Evolutionary conservation across 2,888 invertebrate genomes (phyloP), one percentile per base, ranked within the genome.

Genomic region (Cryptocheilus praepositus): DNA sequence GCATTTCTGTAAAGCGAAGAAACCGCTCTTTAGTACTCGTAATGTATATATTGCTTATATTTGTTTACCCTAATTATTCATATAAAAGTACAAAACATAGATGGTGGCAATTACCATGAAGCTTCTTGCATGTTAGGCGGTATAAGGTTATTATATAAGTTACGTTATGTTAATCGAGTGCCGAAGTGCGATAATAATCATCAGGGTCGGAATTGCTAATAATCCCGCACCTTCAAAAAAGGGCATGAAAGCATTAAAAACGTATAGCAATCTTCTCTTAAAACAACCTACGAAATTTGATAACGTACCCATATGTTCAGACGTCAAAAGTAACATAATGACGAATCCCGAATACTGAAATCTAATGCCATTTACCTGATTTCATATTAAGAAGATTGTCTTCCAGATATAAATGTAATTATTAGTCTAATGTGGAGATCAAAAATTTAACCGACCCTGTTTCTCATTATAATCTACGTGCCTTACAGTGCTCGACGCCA

Each of bases 1-100:
- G 87, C 86, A 87, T 87, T 86, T 88, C 88, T 88, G 88, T 79
- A 86, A 88, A 87, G 79, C 82, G 76, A 82, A 82, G 81, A 79
- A 84, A 78, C 68, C 71, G 62, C 68, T 67, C 78, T 66, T 54
- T 64, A 71, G 62, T 77, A 72, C 68, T 65, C 56, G 71, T 57
- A 60, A 62, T 45, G n/a, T n/a, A 68, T 67, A 67, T 60, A 59
- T 25, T 59, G 43, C 53, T 52, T 21, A 36, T 28, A 61, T 56
- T 53, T 61, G 36, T 69, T 70, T 79, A 72, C 49, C 65, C 67
- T 77, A 78, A 25, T 55, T 77, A 67, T 79, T 72, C 70, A 79
- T 83, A 83, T 83, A 83, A 83, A 83, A 83, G 79, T 83, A 83
- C 81, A 83, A 83, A 83, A 83, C 71, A 80, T 79, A 74, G 72